These are phyloP conservation scores for Isichthys henryi DNA, from an alignment of 2,113 vertebrate genomes.

Conservation along the genomic window DNA sequence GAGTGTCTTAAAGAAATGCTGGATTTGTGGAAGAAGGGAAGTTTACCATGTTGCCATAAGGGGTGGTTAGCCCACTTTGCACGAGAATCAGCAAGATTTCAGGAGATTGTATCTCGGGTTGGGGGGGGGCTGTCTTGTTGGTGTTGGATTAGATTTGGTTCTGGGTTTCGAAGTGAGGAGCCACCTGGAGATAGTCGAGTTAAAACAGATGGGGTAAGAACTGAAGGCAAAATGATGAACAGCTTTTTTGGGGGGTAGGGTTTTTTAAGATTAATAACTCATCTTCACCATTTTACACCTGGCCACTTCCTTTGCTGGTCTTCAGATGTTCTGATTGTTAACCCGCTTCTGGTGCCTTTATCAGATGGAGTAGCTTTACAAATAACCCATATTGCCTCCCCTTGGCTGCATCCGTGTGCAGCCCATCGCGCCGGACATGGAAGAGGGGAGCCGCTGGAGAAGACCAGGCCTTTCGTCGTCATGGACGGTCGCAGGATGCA, in stretches of 20 bases:
- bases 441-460: constrained; percentile 38
- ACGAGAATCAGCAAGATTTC: not conserved
- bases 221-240: not conserved
- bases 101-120: not conserved
- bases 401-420: constrained; percentile 25
- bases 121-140: not conserved
- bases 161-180: not conserved
- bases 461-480: constrained; percentile 52
- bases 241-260: not conserved
- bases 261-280: not conserved
- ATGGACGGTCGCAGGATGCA: constrained; percentile 47
- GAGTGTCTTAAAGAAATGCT: not conserved
- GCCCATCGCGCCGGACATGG: constrained; percentile 11
- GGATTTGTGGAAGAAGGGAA: not conserved
- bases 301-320: not conserved
- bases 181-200: not conserved
- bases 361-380: not conserved
- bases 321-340: not conserved
- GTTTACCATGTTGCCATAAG: not conserved
- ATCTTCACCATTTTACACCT: not conserved
- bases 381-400: constrained; percentile 3
- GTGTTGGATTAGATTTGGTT: not conserved
- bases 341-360: not conserved
- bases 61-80: not conserved
- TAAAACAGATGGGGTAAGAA: not conserved